These are phyloP conservation scores for Zaprionus africanus DNA, from an alignment of 1,140 invertebrate species.

Conservation along the genomic window DNA sequence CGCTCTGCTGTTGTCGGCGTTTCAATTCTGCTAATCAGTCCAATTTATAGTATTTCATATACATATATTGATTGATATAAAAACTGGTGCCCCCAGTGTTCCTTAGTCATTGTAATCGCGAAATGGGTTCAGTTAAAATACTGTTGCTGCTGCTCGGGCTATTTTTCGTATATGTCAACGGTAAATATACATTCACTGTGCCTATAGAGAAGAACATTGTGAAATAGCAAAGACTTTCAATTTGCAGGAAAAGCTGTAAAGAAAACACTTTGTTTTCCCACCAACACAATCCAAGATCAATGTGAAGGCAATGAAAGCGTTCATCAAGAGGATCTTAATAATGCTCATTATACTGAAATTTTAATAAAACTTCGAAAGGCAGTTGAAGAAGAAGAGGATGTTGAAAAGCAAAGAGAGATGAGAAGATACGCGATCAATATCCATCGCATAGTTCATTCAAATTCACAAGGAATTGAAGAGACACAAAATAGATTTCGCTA, in stretches of 20 bases:
- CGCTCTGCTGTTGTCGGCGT: neutral
- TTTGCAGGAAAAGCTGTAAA: neutral
- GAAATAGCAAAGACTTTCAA: neutral
- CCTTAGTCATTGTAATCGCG: slow-evolving; percentile 8
- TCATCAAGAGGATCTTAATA: neutral
- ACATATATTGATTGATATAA: slow-evolving; percentile 4
- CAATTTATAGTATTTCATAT: neutral
- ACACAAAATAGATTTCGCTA: neutral
- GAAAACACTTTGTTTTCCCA: neutral
- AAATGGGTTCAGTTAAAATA: slow-evolving; percentile 2
- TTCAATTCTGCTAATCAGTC: slow-evolving; percentile 5
- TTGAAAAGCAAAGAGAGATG: neutral
- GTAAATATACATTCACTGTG: neutral
- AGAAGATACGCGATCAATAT: neutral
- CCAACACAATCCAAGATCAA: neutral
- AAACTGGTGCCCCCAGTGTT: neutral
- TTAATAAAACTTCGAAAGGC: neutral
- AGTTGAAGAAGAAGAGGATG: neutral
- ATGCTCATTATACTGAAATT: neutral
- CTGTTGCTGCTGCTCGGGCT: slow-evolving; percentile 2
- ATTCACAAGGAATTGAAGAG: neutral
- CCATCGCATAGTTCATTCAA: neutral
- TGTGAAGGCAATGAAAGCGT: neutral
- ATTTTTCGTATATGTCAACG: slow-evolving; percentile 3
- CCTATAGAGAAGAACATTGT: neutral